Evolutionary conservation across 2,888 invertebrate genomes (phyloP), one percentile per base, ranked within the genome.

Genomic region (Lasioglossum figueresi): DNA sequence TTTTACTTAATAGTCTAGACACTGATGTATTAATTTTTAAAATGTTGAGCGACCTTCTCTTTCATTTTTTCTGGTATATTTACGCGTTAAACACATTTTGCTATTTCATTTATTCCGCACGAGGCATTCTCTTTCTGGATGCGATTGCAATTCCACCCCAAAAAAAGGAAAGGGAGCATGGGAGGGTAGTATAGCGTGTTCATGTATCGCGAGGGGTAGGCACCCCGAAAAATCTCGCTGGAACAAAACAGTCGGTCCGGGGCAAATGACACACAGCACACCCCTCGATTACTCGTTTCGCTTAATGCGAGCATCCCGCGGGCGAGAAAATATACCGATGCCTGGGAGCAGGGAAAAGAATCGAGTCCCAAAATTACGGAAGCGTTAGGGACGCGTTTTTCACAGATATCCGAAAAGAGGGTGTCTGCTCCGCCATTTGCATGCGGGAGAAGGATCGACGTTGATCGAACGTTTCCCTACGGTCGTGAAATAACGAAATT

Each of bases 161-260:
- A 63, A 19, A 37, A 72, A 34, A 31, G 16, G 40, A 16, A 56
- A 56, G 31, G 63, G 45, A 27, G 27, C 37, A 27, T 23, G 31
- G 10, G 45, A 14, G 4, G 37, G 70, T 27, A 16, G 70, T 14
- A 27, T 16, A 27, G 31, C 31, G 31, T 19, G 43, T 52, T 71
- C 56, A n/a, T 52, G 34, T 27, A 34, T 37, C 34, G 71, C 63
- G 56, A 73, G 75, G 56, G 74, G 73, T 48, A 52, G 76, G 23
- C 83, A 82, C 82, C 72, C 74, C 78, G 34, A 74, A 76, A 85
- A 90, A 86, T 89, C 88, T 89, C 84, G 80, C 83, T 73, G 82
- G 75, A 70, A 77, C 79, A 83, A 88, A 89, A 87, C 88, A 89
- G 82, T 83, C 83, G 63, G 78, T 76, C 63, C 63, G 27, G 59